Evolutionary conservation across 2,797 vertebrate genomes (phyloP), one percentile per base, ranked within the genome.

Genomic region (Melopsittacus undulatus): DNA sequence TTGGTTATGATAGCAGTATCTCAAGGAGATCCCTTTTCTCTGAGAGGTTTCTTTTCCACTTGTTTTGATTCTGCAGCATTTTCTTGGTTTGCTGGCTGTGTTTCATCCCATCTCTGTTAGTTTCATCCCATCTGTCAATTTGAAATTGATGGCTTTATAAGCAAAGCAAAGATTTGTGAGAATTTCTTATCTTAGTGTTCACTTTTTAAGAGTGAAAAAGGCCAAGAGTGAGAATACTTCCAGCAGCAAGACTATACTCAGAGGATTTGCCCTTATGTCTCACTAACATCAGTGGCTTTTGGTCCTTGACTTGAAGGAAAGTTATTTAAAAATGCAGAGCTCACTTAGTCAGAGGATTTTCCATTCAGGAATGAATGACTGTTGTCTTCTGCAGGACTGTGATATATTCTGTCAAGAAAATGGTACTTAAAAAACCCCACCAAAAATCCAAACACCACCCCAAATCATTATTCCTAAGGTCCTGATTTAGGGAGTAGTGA

Each of bases 351-450:
- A 54, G 66, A 69, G 42, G 11, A 24, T 82, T 84, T 72, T 9
- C 34, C 29, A 5, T 30, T 42, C 49, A 48, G 42, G 51, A 59
- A 27, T 11, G 18, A 29, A 42, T 18, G n/a, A 26, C 7, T 7
- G 4, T 23, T 10, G 30, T 87, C 15, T 52, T 54, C 36, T 52
- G 49, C 8, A 17, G 49, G 32, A 36, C 27, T 56, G 4, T n/a
- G n/a, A 19, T 26, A 9, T 9, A 7, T 51, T 46, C 46, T 84
- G 38, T 29, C 8, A 11, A 84, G 84, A 13, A 89, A 79, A 84
- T 8, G 2, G 11, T 42, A 4, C 8, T 81, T 81, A 3, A 59
- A 45, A 29, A 12, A n/a, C 1, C 0, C 13, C 20, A 20, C 10
- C 23, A 3, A 26, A 68, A 38, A 36, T 48, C 18, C 21, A 38